These are phyloP conservation scores for Drosophila nr. medialis DNA, from an alignment of 2,888 invertebrate species.

Conservation along the genomic window DNA sequence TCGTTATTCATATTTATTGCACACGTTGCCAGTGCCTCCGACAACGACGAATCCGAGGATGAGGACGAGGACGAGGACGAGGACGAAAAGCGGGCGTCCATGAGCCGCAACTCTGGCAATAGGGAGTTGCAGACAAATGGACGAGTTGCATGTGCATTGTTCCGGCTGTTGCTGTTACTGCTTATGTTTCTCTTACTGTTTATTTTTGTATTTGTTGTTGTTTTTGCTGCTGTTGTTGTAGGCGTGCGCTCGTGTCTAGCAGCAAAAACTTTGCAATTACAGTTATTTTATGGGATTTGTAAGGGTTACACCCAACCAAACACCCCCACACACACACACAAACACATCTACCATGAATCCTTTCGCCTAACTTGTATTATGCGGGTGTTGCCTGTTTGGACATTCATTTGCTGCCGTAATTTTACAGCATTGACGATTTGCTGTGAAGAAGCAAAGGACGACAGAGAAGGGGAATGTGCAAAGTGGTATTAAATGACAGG, in stretches of 20 bases:
- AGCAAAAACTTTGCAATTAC: constrained; percentile 80
- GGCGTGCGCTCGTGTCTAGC: constrained; percentile 67
- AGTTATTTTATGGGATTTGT: constrained; percentile 80
- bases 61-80: constrained; percentile 18
- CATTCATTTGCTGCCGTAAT: constrained; percentile 69
- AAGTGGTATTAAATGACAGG: constrained; percentile 58
- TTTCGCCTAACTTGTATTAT: constrained; percentile 9
- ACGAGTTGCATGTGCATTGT: constrained; percentile 71
- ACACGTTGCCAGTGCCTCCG: constrained; percentile 65
- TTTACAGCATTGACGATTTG: constrained; percentile 62
- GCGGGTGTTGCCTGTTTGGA: constrained; percentile 61
- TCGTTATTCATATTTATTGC: constrained; percentile 82
- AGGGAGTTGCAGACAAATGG: constrained; percentile 62
- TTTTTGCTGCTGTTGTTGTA: constrained; percentile 41
- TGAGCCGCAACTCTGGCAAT: constrained; percentile 39
- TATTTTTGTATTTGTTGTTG: constrained; percentile 34
- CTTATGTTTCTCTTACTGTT: constrained; percentile 15
- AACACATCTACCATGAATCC: neutral
- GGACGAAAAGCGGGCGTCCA: constrained; percentile 11
- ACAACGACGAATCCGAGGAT: constrained; percentile 20
- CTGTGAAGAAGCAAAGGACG: constrained; percentile 16
- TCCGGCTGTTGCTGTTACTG: constrained; percentile 28
- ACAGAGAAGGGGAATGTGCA: constrained; percentile 25
- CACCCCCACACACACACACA: constrained; percentile 1
- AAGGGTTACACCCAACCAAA: constrained; percentile 45